These are phyloP conservation scores for Ciconia maguari DNA, from an alignment of 2,113 vertebrate genomes.

Conservation along the genomic window DNA sequence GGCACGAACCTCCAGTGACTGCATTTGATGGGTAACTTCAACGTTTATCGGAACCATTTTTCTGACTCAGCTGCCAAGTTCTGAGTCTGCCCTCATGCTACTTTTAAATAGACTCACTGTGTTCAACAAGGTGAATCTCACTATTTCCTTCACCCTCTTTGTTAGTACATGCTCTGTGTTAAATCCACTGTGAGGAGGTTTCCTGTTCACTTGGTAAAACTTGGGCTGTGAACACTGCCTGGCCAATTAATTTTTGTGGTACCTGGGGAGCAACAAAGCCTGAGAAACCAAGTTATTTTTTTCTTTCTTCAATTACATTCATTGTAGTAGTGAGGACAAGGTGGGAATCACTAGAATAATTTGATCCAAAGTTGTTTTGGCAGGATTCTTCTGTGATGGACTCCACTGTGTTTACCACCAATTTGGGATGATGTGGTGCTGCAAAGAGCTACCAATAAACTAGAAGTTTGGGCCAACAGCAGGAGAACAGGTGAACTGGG, in stretches of 20 bases:
- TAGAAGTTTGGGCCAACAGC: not conserved
- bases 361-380: not conserved
- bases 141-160: not conserved
- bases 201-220: not conserved
- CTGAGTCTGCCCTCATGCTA: not conserved
- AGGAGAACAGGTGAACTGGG: not conserved
- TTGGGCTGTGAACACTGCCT: not conserved
- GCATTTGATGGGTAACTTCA: not conserved
- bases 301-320: not conserved
- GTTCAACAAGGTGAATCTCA: not conserved
- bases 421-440: not conserved
- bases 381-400: not conserved
- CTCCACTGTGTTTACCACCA: not conserved
- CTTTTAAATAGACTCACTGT: not conserved
- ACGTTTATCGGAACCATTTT: not conserved
- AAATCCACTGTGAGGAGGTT: not conserved
- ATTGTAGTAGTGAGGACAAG: not conserved
- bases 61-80: rapidly evolving
- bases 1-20: not conserved
- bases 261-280: not conserved
- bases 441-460: not conserved
- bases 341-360: not conserved
- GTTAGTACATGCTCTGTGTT: not conserved
- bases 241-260: constrained; percentile 22
- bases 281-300: not conserved